Conservation (phyloP, 2,888 invertebrate species). For the Zonitis immaculata region DNA sequence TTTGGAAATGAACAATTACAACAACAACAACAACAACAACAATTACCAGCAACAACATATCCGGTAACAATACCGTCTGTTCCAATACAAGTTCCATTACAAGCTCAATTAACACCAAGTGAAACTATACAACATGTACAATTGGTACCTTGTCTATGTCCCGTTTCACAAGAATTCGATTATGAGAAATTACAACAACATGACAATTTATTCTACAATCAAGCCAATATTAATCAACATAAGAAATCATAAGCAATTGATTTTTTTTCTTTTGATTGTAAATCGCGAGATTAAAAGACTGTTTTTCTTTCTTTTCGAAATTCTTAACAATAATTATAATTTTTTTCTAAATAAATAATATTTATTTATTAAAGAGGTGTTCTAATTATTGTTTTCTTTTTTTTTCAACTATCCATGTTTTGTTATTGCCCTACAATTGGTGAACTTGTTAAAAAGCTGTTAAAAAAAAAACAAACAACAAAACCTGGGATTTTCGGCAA, state of each 20-base stretch:
- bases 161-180: constrained; percentile 56
- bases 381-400: background rate
- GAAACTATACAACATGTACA: constrained; percentile 57
- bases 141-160: constrained; percentile 63
- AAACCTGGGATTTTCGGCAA: background rate
- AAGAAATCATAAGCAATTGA: constrained; percentile 6
- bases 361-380: background rate
- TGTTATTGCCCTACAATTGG: background rate
- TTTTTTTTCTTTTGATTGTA: background rate
- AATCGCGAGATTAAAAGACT: background rate
- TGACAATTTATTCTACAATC: constrained; percentile 22
- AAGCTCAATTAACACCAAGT: constrained; percentile 55
- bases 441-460: background rate
- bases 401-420: background rate
- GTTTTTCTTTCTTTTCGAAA: background rate
- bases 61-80: constrained; percentile 50
- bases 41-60: background rate
- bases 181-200: constrained; percentile 49
- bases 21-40: too few relatives aligned
- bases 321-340: too few relatives aligned
- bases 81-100: constrained; percentile 56
- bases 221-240: background rate
- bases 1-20: constrained; percentile 31
- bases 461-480: background rate
- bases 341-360: background rate